phyloP scores from a whole-genome alignment of 2,888 invertebrate genomes.

The Trichopria drosophilae region DNA sequence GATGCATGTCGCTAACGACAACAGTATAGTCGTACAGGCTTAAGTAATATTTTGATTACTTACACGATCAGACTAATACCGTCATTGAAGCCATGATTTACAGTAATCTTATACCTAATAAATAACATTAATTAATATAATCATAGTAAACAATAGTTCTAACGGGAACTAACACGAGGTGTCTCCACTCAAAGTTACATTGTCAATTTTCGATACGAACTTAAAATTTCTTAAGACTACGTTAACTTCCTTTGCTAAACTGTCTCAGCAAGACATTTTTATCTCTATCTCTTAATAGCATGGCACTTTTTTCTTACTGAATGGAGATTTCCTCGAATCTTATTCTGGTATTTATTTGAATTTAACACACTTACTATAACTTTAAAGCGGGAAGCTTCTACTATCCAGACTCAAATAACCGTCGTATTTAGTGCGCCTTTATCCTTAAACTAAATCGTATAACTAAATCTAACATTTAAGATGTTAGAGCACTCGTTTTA shows the following conservation, averaged over 20 bases:
- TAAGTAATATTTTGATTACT: constrained; percentile 40
- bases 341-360: constrained; percentile 43
- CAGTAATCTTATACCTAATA: constrained; percentile 34
- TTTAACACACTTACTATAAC: too few species aligned
- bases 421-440: constrained; percentile 28
- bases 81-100: constrained; percentile 37
- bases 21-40: constrained; percentile 41
- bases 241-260: too few species aligned
- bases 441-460: constrained; percentile 26
- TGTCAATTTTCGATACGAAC: too few species aligned
- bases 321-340: too few species aligned
- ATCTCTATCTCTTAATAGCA: too few species aligned
- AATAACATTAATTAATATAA: constrained; percentile 24
- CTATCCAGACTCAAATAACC: constrained; percentile 32
- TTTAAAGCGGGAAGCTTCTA: constrained; percentile 32
- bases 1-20: constrained; percentile 50
- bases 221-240: too few species aligned
- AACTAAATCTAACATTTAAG: constrained; percentile 12
- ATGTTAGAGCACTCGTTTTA: background rate
- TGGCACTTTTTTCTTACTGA: too few species aligned
- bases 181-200: constrained; percentile 36
- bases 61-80: constrained; percentile 40
- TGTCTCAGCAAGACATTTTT: too few species aligned
- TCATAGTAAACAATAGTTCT: constrained; percentile 33
- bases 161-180: constrained; percentile 38